These are phyloP conservation scores for Podarcis muralis DNA, from an alignment of 2,113 vertebrate species.

Conservation along the genomic window DNA sequence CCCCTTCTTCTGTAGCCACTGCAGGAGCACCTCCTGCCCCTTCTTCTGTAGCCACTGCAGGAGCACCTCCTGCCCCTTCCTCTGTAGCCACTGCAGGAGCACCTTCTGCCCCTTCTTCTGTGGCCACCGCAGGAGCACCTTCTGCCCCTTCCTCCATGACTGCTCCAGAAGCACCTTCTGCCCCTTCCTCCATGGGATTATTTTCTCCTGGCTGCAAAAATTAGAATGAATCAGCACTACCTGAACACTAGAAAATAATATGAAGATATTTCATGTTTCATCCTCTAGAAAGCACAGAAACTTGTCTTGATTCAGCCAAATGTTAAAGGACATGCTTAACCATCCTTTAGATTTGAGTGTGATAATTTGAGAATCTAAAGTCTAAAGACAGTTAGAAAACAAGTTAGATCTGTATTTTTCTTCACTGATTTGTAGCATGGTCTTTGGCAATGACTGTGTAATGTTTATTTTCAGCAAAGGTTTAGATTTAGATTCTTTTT, in stretches of 20 bases:
- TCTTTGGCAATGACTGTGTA: neutral
- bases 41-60: neutral
- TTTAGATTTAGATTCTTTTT: too few species aligned
- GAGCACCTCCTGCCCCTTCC: neutral
- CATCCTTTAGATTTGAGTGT: neutral
- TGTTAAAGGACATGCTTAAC: neutral
- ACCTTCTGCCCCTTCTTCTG: neutral
- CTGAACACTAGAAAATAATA: neutral
- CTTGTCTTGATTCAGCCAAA: neutral
- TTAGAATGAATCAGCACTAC: neutral
- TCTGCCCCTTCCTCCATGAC: neutral
- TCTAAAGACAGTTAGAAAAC: neutral
- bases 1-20: fast-evolving
- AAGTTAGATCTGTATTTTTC: neutral
- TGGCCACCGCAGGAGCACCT: fast-evolving
- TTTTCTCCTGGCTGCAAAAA: neutral
- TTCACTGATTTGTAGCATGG: neutral
- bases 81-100: fast-evolving
- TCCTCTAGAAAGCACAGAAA: neutral
- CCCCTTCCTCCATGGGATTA: neutral
- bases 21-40: neutral
- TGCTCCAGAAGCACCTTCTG: neutral
- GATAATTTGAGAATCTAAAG: neutral
- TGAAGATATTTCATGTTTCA: fast-evolving
- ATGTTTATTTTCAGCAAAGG: neutral